Evolutionary conservation across 2,113 vertebrate genomes (phyloP), one percentile per base, ranked within the genome.

Genomic region (Strigops habroptila): DNA sequence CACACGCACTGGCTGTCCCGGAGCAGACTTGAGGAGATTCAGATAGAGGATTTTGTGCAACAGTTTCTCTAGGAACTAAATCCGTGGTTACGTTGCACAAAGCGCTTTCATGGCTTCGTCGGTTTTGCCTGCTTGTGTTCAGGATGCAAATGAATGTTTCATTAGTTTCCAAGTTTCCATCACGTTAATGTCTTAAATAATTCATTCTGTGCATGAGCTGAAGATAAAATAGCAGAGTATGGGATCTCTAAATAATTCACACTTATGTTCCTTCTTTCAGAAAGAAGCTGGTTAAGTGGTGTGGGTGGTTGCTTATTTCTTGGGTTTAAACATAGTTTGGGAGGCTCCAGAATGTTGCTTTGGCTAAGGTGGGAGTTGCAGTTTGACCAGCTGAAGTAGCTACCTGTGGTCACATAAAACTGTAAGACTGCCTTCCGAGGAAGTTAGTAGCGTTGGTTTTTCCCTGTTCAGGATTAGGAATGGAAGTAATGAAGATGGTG

Each of bases 111-210:
- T 73, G 78, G 91, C 86, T 93, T 87, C 91, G 49, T 64, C 76
- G 88, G 78, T 90, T 95, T 84, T 92, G 60, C 69, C 82, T 94
- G 14, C 95, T 88, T 95, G 93, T 84, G 12, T 89, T 95, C 91
- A 91, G 91, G 87, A 94, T 95, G 87, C 87, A 95, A 91, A 97
- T 97, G 86, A 96, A 96, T 96, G 94, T 95, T 97, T 96, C 89
- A 96, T 95, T 96, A 96, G 94, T 88, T 91, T 91, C 93, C 85
- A 91, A 95, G 95, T 96, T 96, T 97, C 96, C 95, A 91, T 96
- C 92, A 3, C 78, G 62, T 87, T 96, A 76, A 82, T 89, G 81
- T 82, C 80, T 43, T 95, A 87, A 96, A 96, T 96, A 87, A 96
- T 97, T 97, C 39, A 97, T 96, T 89, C 69, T n/a, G 74, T 92